Conservation (phyloP, 2,113 vertebrate genomes). For the Ailurus styani region DNA sequence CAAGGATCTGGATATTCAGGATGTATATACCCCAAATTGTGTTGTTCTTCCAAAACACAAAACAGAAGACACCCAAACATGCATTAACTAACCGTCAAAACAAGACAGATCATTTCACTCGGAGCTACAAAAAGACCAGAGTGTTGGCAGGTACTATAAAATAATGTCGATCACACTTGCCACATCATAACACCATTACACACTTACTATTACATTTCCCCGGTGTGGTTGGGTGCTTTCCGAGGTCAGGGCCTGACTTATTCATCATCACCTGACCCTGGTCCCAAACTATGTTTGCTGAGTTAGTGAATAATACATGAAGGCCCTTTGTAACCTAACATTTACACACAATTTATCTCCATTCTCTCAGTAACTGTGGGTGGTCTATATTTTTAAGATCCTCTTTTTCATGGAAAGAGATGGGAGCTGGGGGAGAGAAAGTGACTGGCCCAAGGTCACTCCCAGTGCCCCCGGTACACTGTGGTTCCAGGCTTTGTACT, state of each 20-base stretch:
- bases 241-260: background rate
- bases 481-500: background rate
- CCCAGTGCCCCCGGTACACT: background rate
- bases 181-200: background rate
- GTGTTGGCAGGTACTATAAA: slow-evolving; percentile 4
- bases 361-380: background rate
- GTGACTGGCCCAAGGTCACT: background rate
- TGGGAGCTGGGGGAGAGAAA: background rate
- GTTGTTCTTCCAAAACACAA: slow-evolving; percentile 20
- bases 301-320: background rate
- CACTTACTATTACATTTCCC: background rate
- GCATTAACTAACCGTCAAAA: slow-evolving; percentile 35
- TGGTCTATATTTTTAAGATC: background rate
- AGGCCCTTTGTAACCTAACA: background rate
- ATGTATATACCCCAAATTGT: background rate
- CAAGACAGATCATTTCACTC: slow-evolving; percentile 31
- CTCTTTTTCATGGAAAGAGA: background rate
- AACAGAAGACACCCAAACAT: slow-evolving; percentile 2
- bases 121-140: background rate
- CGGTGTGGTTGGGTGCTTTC: background rate
- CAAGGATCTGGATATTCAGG: background rate
- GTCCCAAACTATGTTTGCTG: background rate
- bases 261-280: background rate
- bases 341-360: background rate
- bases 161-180: background rate